Percentiles rank a stretch among this genome's conserved stretches.
Conservation (phyloP, 2,888 invertebrate genomes). For the Xylophagus ater region DNA sequence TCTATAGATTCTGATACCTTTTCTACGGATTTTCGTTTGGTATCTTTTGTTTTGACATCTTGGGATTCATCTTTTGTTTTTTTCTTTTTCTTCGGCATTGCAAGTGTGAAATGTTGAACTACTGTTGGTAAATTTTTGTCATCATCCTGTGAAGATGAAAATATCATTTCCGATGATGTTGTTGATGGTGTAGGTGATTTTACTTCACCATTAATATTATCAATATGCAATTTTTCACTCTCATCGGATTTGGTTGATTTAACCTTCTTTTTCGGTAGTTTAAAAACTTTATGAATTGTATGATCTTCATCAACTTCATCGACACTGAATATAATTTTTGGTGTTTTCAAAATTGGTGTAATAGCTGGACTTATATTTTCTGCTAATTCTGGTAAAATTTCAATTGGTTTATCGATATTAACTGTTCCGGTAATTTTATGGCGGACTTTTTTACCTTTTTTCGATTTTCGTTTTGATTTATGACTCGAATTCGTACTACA, state of each 20-base stretch:
- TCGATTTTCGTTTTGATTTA: conserved; percentile 25
- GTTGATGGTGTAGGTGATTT: too few relatives aligned
- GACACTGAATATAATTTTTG: conserved; percentile 35
- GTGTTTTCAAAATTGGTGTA: conserved; percentile 22
- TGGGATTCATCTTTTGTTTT: too few relatives aligned
- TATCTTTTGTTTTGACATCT: too few relatives aligned
- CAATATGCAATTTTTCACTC: conserved; percentile 5
- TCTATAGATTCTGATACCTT: too few relatives aligned
- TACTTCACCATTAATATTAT: background rate
- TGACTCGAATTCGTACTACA: conserved; percentile 18
- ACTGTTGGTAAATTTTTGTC: too few relatives aligned
- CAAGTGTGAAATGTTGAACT: too few relatives aligned
- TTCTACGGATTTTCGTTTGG: too few relatives aligned
- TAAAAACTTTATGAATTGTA: conserved; percentile 31
- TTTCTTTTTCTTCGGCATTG: too few relatives aligned
- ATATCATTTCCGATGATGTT: too few relatives aligned
- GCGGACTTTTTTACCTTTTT: conserved; percentile 30
- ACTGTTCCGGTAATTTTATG: conserved; percentile 37
- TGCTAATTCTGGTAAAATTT: background rate
- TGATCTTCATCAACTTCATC: conserved; percentile 36
- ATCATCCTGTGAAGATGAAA: too few relatives aligned
- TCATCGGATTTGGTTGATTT: conserved; percentile 7
- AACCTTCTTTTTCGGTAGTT: conserved; percentile 31
- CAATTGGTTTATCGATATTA: conserved; percentile 30
- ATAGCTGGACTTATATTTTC: too few relatives aligned